Base-by-base conservation (phyloP, 1,140 invertebrate species). In the Myzus persicae region DNA sequence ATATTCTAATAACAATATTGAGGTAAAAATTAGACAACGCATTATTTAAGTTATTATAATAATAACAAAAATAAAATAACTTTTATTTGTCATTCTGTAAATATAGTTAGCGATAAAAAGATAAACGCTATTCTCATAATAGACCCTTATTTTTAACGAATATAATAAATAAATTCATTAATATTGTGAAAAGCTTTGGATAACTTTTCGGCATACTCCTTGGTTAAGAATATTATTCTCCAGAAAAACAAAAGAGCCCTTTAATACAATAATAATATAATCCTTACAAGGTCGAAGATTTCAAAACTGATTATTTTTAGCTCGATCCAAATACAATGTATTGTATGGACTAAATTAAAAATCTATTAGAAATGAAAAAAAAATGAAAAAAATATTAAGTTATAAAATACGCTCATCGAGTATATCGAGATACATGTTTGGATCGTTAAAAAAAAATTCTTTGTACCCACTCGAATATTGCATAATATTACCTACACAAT, bases 91-190 rank as follows among this genome's bases (percentile, higher is more conserved):
- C 5, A n/a, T n/a, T 76, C 6, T 76, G n/a, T 67, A 51, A 1
- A 51, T 22, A 2, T 24, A 38, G 18, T 88, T 42, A 20, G 48
- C 40, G 88, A 90, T 90, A 59, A 59, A 90, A 40, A 90, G 4
- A 42, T 90, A 38, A 89, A 40, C 20, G 11, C 1, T 59, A n/a
- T 54, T 54, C 24, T 40, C 40, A 90, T 59, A 90, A 90, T 90
- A 59, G 24, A 31, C 38, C 38, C 48, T 90, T 90, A 42, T 59
- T 59, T 90, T 90, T 51, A n/a, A 24, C 88, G 8, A 42, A 36
- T 20, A 59, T 90, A 59, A 59, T 90, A 90, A 90, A 5, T 31
- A 46, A 38, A 31, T 90, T 59, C 88, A 90, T 90, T 90, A 90
- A 90, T 76, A n/a, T 90, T 54, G 59, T 59, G 88, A 90, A 90